Base-by-base conservation (phyloP, 2,888 invertebrate species). In the Platycnemis pennipes region DNA sequence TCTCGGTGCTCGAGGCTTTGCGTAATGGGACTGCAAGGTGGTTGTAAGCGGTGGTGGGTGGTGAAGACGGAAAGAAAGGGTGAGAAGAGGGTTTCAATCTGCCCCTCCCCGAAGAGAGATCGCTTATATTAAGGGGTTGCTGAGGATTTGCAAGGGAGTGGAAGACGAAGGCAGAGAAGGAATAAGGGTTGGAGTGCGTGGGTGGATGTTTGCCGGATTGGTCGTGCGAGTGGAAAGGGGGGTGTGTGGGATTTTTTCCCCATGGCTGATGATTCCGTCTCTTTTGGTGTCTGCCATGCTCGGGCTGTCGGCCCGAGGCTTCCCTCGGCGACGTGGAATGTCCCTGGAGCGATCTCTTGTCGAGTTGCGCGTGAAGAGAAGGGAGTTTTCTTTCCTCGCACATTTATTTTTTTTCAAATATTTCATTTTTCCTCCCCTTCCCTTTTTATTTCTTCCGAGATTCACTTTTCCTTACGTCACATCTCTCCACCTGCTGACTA, bases 261-360 rank as follows among this genome's bases (percentile, higher is more conserved):
- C 63, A n/a, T 63, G 63, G 63, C n/a, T 26, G 63, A 63, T n/a
- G 26, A 63, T 63, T 63, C 63, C 63, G 63, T 63, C 63, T 63
- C 63, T 26, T 63, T n/a, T 63, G 63, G 26, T 63, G 63, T 26
- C 63, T 63, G n/a, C 63, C n/a, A 53, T 63, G 63, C 63, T 63
- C n/a, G 19, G 63, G 26, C 63, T n/a, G 63, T 63, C 63, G 63
- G 63, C 63, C 4, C 63, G 63, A 26, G 63, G n/a, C 63, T 63
- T n/a, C 63, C 63, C 11, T 26, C 63, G 49, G 19, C 49, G 49
- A 49, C 49, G 49, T 49, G 22, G 63, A 26, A 63, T 26, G 63
- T 63, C 63, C 63, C 63, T 26, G n/a, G 26, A 63, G 63, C 63
- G n/a, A 63, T 63, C 63, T 63, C 26, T 63, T 63, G 63, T 63